Percentiles rank a stretch among this genome's conserved stretches.
Conservation (phyloP, 1,140 invertebrate genomes). For the Meloidogyne exigua region DNA sequence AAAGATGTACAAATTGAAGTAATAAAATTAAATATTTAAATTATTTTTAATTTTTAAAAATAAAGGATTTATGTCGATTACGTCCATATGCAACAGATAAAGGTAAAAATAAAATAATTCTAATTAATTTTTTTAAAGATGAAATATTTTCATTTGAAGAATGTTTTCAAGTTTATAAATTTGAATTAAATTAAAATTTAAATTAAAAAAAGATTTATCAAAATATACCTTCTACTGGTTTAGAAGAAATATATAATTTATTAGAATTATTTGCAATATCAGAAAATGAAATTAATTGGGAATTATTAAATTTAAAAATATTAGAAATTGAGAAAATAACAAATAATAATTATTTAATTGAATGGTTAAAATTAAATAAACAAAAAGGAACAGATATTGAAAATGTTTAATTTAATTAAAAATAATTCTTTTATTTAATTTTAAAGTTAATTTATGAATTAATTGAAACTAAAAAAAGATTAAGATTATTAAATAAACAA, state of each 20-base stretch:
- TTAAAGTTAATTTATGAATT: constrained; percentile 39
- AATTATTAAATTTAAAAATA: constrained; percentile 22
- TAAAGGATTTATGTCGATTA: constrained; percentile 9
- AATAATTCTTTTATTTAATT: neutral
- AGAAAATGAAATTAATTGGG: constrained; percentile 10
- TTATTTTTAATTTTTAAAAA: neutral
- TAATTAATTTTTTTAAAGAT: constrained; percentile 27
- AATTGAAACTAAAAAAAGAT: constrained; percentile 25
- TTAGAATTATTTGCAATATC: constrained; percentile 14
- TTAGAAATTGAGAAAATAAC: neutral
- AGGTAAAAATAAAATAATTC: neutral
- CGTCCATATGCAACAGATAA: constrained; percentile 21
- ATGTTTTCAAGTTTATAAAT: constrained; percentile 22
- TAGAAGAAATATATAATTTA: constrained; percentile 29
- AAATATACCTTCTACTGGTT: constrained; percentile 26
- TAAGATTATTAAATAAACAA: constrained; percentile 28
- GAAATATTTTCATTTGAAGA: constrained; percentile 38
- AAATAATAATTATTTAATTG: constrained; percentile 25
- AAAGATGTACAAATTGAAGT: constrained; percentile 36
- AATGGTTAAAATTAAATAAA: constrained; percentile 33
- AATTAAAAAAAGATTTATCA: constrained; percentile 30
- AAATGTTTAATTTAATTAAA: constrained; percentile 19
- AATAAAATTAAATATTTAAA: neutral
- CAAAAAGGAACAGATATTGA: constrained; percentile 27
- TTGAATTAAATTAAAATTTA: neutral